Base-by-base conservation (phyloP, 2,113 vertebrate genomes). In the Calyptomena viridis region DNA sequence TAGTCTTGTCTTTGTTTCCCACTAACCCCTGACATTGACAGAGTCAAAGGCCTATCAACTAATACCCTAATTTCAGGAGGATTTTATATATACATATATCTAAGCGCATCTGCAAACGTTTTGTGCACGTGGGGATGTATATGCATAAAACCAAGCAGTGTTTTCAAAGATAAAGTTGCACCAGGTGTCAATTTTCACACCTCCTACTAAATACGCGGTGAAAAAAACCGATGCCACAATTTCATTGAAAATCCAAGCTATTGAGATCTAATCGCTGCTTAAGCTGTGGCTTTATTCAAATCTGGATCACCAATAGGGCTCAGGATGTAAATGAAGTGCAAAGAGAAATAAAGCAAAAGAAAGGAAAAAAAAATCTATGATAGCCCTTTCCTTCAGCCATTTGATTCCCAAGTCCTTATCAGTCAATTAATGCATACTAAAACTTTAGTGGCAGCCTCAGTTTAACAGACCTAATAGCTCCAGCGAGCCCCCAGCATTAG, bases 251-350 rank as follows among this genome's bases (percentile, higher is more conserved):
- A 97, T 97, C 97, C 97, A 93, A 97, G 96, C 97, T 97, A 97
- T 96, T 98, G 97, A 97, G 98, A 98, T 98, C 97, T 98, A 98
- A 98, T 98, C 97, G 30, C 93, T 85, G 92, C 91, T 96, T 98
- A 98, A 98, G 97, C 97, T 93, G 94, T 92, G 96, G 96, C 95
- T 98, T 98, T 97, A 97, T 98, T 98, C 97, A 98, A 98, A 98
- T 97, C 95, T 97, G 97, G 95, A 97, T 98, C 97, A 96, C 97
- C 97, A 97, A 93, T 95, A 95, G 97, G 97, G 97, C 96, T 97
- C 96, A 42, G 97, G 97, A 98, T 98, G 98, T 97, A 98, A 98
- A 98, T 98, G 97, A 98, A 97, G 96, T 96, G 94, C 96, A 95
- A 97, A 97, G 92, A 95, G 96, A 98, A 98, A 97, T 97, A 98